These are phyloP conservation scores for Cheilosia pagana DNA, from an alignment of 2,888 invertebrate genomes.

Conservation along the genomic window DNA sequence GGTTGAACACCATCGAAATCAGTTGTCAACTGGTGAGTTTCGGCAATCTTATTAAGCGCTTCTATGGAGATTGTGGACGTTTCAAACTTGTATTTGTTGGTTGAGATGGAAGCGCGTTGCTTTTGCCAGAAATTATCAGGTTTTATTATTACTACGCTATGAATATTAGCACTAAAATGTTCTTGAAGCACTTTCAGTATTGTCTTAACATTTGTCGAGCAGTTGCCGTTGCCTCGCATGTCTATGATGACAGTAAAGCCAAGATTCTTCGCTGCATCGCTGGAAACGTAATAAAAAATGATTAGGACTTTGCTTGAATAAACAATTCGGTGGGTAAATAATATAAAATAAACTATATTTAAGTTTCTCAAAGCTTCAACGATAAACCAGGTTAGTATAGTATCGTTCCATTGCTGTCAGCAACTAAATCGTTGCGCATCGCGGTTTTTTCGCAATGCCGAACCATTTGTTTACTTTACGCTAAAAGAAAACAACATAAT, in stretches of 20 bases:
- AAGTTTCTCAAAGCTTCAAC: no score
- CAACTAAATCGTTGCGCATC: no score
- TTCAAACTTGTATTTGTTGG: slow-evolving; percentile 99
- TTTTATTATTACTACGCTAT: slow-evolving; percentile 98
- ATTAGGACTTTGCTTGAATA: neutral
- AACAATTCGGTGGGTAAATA: neutral
- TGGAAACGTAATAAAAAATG: slow-evolving; percentile 69
- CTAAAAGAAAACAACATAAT: no score
- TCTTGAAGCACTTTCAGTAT: slow-evolving; percentile 98
- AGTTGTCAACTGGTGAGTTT: slow-evolving; percentile 94
- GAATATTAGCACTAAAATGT: slow-evolving; percentile 95
- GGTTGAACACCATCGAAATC: slow-evolving; percentile 97
- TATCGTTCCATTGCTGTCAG: no score
- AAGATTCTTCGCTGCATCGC: slow-evolving; percentile 85
- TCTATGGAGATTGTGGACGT: slow-evolving; percentile 98
- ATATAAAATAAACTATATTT: neutral
- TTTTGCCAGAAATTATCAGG: slow-evolving; percentile 99
- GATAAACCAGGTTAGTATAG: no score
- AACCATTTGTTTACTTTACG: no score
- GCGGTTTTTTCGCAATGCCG: no score
- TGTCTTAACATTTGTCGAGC: slow-evolving; percentile 97
- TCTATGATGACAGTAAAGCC: slow-evolving; percentile 98
- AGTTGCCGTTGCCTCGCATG: slow-evolving; percentile 93
- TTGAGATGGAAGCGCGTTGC: slow-evolving; percentile 97
- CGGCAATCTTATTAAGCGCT: slow-evolving; percentile 95